Base-by-base conservation (phyloP, 2,797 vertebrate genomes). In the Melanotaenia nigrans region DNA sequence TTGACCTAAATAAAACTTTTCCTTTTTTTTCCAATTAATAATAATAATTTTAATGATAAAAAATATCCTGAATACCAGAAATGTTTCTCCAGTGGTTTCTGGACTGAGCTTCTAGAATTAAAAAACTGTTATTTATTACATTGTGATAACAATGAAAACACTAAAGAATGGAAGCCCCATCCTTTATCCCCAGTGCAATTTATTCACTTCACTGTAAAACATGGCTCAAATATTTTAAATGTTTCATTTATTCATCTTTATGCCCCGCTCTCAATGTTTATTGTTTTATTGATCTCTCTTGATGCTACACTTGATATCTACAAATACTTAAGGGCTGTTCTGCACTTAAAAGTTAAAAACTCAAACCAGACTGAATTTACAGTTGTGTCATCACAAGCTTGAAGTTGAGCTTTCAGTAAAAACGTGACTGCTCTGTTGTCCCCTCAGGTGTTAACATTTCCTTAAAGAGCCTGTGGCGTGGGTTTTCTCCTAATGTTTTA, bases 1-100 rank as follows among this genome's bases (percentile, higher is more conserved):
- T 68, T 55, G 47, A 30, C 65, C 47, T 80, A 56, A 74, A 36
- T 33, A 42, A 76, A 85, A 78, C 33, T 33, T 47, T 47, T 40
- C 13, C 13, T 40, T 16, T 42, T 18, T 42, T 16, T 4, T 14
- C 14, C 14, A 1, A 42, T 40, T 3, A 40, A 40, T 40, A 3
- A 40, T 42, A 42, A 11, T 36, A 36, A 16, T 16, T 4, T 14
- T 42, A 14, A 42, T 42, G 40, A 42, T 16, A 16, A 70, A 9
- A 9, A 58, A 60, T n/a, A 73, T 20, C 20, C 63, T 40, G 4
- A 60, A 78, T 10, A 20, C 6, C 4, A 8, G 35, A 18, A 53
- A 25, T 53, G 22, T 25, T 24, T 53, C 22, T 22, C 2, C 22
- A 25, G 10, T 24, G 49, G 20, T 53, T 53, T 53, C 49, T 25